Base-by-base conservation (phyloP, 2,113 vertebrate species). In the Lanius collurio region DNA sequence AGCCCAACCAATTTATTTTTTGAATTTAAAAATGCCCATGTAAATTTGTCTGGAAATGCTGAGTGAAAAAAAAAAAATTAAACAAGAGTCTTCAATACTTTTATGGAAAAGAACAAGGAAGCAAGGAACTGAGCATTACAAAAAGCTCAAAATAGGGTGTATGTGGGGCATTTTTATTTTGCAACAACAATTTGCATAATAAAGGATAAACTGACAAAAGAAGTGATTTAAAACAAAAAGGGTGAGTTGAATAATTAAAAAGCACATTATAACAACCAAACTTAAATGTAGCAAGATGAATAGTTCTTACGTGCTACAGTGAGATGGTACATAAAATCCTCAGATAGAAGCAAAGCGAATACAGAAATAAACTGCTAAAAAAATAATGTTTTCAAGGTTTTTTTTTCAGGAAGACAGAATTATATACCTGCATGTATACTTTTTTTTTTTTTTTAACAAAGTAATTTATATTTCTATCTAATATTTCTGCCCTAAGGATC, bases 231-330 rank as follows among this genome's bases (percentile, higher is more conserved):
- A 95, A 96, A 90, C 87, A 94, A 93, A 94, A 94, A 94, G 46
- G 2, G 55, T 77, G 83, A 73, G 59, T 80, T 95, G 85, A 95
- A 92, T 95, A 97, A 97, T 96, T 97, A 94, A 96, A 94, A 94
- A 92, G 74, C 79, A 89, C 67, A 77, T 95, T 95, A 93, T 60
- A 95, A 75, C 39, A 93, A 93, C 62, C 83, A 90, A 94, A 94
- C 56, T 93, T 95, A 87, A 85, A 87, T 80, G 84, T 85, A 83
- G 63, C 41, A 92, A 94, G 87, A 95, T 95, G 69, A 96, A 97
- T 90, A 94, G 57, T 37, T 88, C 52, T 83, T 90, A 92, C 67
- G 76, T 69, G 50, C 35, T 83, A 17, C 50, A 53, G 53, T 35
- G 77, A 90, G 88, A 46, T 10, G 11, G 14, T 91, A 91, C 85